A percentile compares a stretch with the other conserved stretches of the same genome.
Evolutionary conservation across 2,797 vertebrate species (phyloP).

Genomic region (Mionectes olivaceus): DNA sequence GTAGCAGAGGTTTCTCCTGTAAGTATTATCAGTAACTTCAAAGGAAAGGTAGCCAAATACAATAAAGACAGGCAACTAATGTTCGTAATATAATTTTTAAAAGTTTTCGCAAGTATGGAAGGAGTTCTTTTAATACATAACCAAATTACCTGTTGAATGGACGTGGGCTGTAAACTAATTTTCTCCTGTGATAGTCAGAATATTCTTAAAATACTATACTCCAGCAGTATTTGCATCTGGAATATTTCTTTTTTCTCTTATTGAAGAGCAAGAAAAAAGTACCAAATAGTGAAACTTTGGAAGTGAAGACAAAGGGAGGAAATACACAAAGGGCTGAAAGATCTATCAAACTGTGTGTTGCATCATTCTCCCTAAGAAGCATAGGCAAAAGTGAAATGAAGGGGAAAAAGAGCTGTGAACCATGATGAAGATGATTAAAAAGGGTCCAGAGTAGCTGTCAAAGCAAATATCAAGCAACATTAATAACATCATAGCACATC

Average conservation of each 20-base stretch:
- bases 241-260: background rate
- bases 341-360: conserved; percentile 47
- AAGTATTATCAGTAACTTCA: conserved; percentile 11
- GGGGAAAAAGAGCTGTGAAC: conserved; percentile 65
- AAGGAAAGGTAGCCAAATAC: conserved; percentile 19
- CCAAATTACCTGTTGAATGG: conserved; percentile 27
- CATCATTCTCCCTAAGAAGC: conserved; percentile 44
- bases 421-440: conserved; percentile 80
- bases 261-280: background rate
- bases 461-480: conserved; percentile 81
- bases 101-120: conserved; percentile 13
- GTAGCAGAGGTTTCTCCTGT: background rate
- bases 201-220: background rate
- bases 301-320: background rate
- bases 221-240: background rate
- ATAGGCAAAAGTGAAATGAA: conserved; percentile 73
- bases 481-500: conserved; percentile 80
- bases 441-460: conserved; percentile 79
- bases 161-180: background rate
- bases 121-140: conserved; percentile 16
- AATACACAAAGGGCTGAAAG: background rate
- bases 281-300: background rate
- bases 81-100: background rate
- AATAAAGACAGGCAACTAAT: conserved; percentile 9
- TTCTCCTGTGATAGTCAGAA: background rate